Evolutionary conservation across 2,888 invertebrate genomes (phyloP).

Genomic region (Pilophorus perplexus): DNA sequence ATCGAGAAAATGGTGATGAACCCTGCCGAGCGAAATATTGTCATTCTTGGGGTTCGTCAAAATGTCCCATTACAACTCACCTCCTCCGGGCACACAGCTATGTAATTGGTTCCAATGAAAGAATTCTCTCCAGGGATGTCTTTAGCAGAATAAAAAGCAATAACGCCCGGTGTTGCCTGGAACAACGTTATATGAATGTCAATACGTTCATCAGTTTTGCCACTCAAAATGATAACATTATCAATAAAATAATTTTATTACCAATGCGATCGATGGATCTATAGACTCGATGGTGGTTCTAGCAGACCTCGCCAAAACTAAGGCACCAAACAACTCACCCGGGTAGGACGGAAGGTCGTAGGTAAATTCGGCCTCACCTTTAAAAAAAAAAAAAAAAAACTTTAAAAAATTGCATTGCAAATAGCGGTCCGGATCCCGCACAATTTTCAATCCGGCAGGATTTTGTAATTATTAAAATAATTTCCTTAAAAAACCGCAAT

Average conservation of each 20-base stretch:
- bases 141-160: constrained; percentile 32
- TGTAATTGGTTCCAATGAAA: constrained; percentile 3
- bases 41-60: neutral
- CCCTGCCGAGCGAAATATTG: no score
- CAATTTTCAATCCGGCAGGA: no score
- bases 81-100: constrained; percentile 10
- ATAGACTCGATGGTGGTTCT: constrained; percentile 6
- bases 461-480: no score
- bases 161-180: constrained; percentile 11
- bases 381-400: no score
- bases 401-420: no score
- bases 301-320: constrained; percentile 51
- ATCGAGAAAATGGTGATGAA: no score
- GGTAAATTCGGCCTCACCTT: constrained; percentile 62
- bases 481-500: no score
- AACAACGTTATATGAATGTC: no score
- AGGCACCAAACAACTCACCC: constrained; percentile 53
- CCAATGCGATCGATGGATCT: constrained; percentile 29
- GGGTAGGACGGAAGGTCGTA: constrained; percentile 53
- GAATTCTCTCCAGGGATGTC: constrained; percentile 34
- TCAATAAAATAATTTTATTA: neutral
- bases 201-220: no score
- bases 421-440: no score
- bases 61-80: neutral
- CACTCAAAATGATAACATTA: no score